Base-by-base conservation (phyloP, 2,113 vertebrate species). In the Cyprinodon brontotheroides region DNA sequence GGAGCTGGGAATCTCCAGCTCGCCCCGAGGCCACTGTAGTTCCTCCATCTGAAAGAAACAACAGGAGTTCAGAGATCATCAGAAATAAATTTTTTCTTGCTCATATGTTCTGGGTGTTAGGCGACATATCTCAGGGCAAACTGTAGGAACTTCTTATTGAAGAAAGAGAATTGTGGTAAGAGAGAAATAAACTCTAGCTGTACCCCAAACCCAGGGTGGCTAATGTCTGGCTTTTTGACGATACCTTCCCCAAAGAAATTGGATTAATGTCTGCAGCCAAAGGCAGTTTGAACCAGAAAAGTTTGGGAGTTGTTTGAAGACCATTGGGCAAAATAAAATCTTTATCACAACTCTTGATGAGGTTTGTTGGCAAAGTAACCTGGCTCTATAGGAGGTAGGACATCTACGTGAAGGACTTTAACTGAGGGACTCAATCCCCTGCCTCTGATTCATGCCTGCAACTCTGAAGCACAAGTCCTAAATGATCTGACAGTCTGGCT, bases 11-110 rank as follows among this genome's bases (percentile, higher is more conserved):
- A 96, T 88, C 47, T 96, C 89, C 0, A 86, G 93, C 66, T 95
- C 86, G 0, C 95, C 96, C 11, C 82, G 91, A 0, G 96, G 95
- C 97, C 97, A 99, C 89, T 97, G 97, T 96, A 98, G 94, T 53
- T 97, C 97, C 70, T 98, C 96, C 0, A 95, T 87, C 97, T 99
- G 89, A 0, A 70, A 47, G 47, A 38, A 41, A 22, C 47, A 62
- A 36, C 65, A 76, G 50, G 17, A 57, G 50, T 6, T 57, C 3
- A 29, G 43, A 47, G n/a, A 3, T 7, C 4, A 29, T 11, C 43
- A 43, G 63, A 43, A 20, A 15, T 10, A n/a, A 53, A 9, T 45
- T 45, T 8, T 7, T 11, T 7, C 50, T 0, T 9, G 6, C 7
- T 4, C 13, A 48, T 14, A 14, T 48, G 14, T 15, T 50, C 14